Evolutionary conservation across 1,140 invertebrate species (phyloP), one percentile per base, ranked within the genome.

Genomic region (Drosophila sechellia): DNA sequence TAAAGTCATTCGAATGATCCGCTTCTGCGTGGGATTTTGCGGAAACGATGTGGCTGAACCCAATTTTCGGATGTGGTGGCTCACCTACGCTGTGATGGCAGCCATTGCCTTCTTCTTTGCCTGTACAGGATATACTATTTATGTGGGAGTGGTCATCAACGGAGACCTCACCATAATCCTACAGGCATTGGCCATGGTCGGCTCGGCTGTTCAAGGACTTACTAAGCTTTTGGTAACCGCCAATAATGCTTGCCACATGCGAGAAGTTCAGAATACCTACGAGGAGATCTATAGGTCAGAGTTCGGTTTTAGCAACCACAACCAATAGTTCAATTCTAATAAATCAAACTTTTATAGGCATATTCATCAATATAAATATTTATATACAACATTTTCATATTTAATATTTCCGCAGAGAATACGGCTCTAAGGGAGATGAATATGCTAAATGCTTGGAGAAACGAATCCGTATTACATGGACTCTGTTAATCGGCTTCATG

Each of bases 81-180:
- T 81, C 11, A 89, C 80, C 1, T 89, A 90, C 13, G 1, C 48
- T 0, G 34, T 89, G 0, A 43, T 89, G 0, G 13, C 4, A 0
- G 40, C 72, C 2, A 59, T 74, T 20, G 17, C 56, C 1, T 35
- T 71, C 12, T 90, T 79, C 4, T 89, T 59, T 0, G 52, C 17
- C n/a, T 77, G 61, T 13, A 81, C 80, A 6, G 25, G 43, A 0
- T 90, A 90, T 39, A 90, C 85, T 0, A 49, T 90, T 2, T 90
- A 90, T 34, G 60, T 76, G 59, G 85, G 74, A 1, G 55, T 81
- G 6, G 12, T 73, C 0, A 1, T 70, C 1, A 42, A 89, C 0
- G 31, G 64, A 1, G 79, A 89, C 11, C 72, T 66, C 22, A 89
- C 84, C 0, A 63, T 72, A 0, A 89, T 89, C 17, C 64, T 89